A percentile compares a stretch with the other conserved stretches of the same genome.
These are phyloP conservation scores for Lynx canadensis DNA, from an alignment of 2,113 vertebrate species.

Conservation along the genomic window DNA sequence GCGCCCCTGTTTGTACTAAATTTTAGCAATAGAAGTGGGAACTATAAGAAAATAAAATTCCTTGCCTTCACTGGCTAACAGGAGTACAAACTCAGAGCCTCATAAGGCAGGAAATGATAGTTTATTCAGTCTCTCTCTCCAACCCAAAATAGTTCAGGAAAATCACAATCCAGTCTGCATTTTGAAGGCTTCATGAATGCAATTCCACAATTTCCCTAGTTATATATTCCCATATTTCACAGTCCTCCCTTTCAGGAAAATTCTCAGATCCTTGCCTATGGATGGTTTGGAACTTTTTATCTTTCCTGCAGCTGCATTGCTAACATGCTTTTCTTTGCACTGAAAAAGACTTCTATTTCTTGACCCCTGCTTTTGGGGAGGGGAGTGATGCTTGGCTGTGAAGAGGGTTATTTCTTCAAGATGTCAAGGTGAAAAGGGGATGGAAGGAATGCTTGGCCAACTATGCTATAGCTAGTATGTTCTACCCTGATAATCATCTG, in stretches of 20 bases:
- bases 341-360: constrained; percentile 23
- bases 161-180: neutral
- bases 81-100: neutral
- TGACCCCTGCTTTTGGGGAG: neutral
- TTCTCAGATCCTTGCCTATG: neutral
- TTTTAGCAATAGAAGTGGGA: neutral
- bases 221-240: neutral
- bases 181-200: constrained; percentile 15
- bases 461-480: neutral
- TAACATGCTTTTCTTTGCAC: neutral
- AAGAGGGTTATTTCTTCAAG: constrained; percentile 52
- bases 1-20: neutral
- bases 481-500: neutral
- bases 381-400: neutral
- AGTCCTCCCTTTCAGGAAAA: constrained; percentile 2
- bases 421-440: constrained; percentile 6
- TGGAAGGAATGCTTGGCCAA: neutral
- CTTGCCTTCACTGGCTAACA: constrained; percentile 31
- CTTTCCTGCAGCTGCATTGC: neutral
- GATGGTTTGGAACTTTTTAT: neutral
- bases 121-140: neutral
- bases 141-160: constrained; percentile 7
- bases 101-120: neutral
- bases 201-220: neutral
- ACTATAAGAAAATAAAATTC: neutral